Conservation (phyloP, 92 coral and sea anemone species). For the Galaxea fascicularis region DNA sequence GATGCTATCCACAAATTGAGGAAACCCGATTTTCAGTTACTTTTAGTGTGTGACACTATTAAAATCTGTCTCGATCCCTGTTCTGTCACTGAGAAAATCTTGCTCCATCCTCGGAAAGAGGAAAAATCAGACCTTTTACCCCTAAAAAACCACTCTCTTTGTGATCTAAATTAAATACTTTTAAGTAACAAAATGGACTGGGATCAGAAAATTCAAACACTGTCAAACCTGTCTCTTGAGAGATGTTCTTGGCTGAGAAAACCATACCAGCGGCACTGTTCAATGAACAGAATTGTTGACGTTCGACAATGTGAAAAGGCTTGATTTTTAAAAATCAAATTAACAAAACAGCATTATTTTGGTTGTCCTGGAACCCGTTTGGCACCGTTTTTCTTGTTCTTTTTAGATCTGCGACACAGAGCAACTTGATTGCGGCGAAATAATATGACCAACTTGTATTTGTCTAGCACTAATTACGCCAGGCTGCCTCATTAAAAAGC, state of each 20-base stretch:
- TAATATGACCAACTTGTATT: constrained; percentile 29
- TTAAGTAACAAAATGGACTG: background rate
- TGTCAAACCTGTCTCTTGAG: background rate
- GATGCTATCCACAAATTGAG: background rate
- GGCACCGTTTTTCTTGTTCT: background rate
- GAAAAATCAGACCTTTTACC: background rate
- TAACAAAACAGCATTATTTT: background rate
- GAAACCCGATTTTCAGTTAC: background rate
- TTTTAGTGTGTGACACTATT: background rate
- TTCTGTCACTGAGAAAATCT: background rate
- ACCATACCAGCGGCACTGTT: too few species aligned
- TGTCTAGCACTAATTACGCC: constrained; percentile 36
- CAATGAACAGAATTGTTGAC: background rate
- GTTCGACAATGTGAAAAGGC: background rate
- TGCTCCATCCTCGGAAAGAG: background rate
- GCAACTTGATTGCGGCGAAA: constrained; percentile 18
- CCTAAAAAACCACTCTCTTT: background rate
- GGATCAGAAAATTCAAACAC: background rate
- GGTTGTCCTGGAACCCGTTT: constrained; percentile 1
- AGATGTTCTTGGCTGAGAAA: background rate
- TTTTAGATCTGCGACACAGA: constrained; percentile 23
- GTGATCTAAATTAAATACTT: background rate
- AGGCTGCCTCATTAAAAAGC: constrained; percentile 31
- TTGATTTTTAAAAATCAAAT: background rate
- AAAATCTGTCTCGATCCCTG: background rate